These are phyloP conservation scores for Heliconius melpomene DNA, from an alignment of 1,140 invertebrate species.

Conservation along the genomic window DNA sequence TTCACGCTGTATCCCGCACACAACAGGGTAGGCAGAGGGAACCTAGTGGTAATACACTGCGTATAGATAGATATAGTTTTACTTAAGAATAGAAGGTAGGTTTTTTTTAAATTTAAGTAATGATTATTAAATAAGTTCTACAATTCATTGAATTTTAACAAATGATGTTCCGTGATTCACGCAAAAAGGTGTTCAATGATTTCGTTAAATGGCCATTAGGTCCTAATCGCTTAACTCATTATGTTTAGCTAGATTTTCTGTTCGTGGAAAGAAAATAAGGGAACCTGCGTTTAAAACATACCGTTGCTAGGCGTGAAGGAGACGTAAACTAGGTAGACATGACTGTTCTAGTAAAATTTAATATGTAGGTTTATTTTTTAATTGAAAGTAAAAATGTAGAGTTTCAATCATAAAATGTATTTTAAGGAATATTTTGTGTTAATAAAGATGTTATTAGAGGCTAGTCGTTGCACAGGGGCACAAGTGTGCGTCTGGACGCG, in stretches of 20 bases:
- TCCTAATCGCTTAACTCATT: conserved; percentile 9
- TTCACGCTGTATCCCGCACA: too few relatives aligned
- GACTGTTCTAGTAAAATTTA: not conserved
- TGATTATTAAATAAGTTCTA: not conserved
- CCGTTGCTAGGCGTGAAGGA: not conserved
- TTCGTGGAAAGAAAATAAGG: not conserved
- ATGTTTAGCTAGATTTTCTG: not conserved
- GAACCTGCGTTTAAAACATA: not conserved
- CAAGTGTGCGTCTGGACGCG: too few relatives aligned
- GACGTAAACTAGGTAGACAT: too few relatives aligned
- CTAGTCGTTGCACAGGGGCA: too few relatives aligned
- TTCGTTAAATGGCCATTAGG: not conserved
- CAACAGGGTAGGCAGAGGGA: too few relatives aligned
- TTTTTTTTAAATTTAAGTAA: not conserved
- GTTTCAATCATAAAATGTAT: too few relatives aligned
- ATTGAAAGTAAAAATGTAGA: too few relatives aligned
- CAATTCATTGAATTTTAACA: not conserved
- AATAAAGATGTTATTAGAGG: too few relatives aligned
- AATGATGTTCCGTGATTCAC: not conserved
- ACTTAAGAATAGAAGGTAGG: too few relatives aligned
- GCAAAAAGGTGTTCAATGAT: not conserved
- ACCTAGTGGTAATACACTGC: too few relatives aligned
- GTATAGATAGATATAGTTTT: too few relatives aligned
- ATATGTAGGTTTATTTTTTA: not conserved
- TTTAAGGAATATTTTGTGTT: too few relatives aligned